Conservation (phyloP, 2,113 vertebrate genomes). For the Rhegmatorhina hoffmannsi region DNA sequence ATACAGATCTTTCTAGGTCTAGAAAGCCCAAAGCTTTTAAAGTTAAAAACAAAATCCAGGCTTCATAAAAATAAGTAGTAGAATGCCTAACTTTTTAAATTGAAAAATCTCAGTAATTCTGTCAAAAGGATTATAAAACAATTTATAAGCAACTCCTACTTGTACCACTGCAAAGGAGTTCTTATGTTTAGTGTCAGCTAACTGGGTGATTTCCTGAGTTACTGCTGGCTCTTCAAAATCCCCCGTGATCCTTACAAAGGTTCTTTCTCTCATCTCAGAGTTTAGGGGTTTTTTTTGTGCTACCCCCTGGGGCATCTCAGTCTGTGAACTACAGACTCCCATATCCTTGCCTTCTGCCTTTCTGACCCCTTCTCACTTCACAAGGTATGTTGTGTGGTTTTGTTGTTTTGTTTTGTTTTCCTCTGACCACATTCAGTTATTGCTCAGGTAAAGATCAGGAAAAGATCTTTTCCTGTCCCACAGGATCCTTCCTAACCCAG, state of each 20-base stretch:
- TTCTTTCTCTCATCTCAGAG: background rate
- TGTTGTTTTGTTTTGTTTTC: background rate
- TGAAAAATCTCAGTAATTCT: background rate
- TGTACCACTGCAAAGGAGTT: background rate
- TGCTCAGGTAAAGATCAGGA: background rate
- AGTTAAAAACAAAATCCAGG: background rate
- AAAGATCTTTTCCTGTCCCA: background rate
- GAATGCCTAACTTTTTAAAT: background rate
- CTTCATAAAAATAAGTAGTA: background rate
- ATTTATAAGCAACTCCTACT: background rate
- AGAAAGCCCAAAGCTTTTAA: background rate
- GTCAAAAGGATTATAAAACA: background rate
- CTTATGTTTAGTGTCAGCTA: background rate
- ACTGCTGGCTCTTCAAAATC: background rate
- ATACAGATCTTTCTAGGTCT: background rate
- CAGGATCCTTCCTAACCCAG: background rate
- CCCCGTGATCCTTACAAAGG: background rate
- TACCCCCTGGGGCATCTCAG: fast-evolving
- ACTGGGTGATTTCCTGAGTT: background rate
- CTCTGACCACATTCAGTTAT: background rate
- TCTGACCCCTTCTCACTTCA: background rate
- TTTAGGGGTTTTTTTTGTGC: background rate
- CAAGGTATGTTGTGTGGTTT: background rate
- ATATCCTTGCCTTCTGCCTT: background rate
- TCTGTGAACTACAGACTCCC: background rate